phyloP scores from a whole-genome alignment of 1,140 invertebrate species.

The Colletes gigas region DNA sequence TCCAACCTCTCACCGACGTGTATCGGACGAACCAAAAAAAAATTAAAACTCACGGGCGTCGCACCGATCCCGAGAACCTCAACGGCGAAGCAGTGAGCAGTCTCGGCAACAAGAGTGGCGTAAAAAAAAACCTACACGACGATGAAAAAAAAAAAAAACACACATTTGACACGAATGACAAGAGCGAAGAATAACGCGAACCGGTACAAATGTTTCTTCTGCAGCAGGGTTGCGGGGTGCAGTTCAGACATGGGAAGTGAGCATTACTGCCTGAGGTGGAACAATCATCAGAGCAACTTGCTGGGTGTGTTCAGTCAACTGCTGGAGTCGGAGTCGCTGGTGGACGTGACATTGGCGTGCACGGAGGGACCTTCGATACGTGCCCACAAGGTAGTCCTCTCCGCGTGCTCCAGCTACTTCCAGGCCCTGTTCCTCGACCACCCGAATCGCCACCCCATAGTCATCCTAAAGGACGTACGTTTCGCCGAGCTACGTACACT shows the following conservation, averaged over 20 bases:
- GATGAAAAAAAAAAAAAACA: not conserved
- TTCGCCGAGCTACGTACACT: constrained; percentile 94
- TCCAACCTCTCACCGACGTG: not conserved
- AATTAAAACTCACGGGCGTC: not conserved
- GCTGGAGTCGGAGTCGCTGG: constrained; percentile 95
- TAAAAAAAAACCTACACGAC: not conserved
- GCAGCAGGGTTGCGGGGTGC: constrained; percentile 89
- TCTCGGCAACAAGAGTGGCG: constrained; percentile 6
- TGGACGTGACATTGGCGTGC: constrained; percentile 97
- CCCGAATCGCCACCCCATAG: constrained; percentile 94
- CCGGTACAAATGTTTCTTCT: constrained; percentile 69
- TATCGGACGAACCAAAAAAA: not conserved
- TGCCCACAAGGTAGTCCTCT: constrained; percentile 97
- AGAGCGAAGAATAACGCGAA: not conserved
- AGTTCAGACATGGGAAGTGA: constrained; percentile 96
- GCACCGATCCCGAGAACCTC: constrained; percentile 13
- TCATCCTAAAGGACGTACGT: constrained; percentile 95
- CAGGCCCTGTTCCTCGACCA: constrained; percentile 94
- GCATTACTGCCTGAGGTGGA: constrained; percentile 97
- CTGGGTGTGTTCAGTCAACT: constrained; percentile 96
- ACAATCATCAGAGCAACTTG: constrained; percentile 97
- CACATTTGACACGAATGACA: not conserved
- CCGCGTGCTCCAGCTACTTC: constrained; percentile 97
- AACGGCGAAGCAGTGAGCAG: constrained; percentile 24
- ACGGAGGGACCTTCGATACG: constrained; percentile 95